Conservation (phyloP, 2,888 invertebrate genomes). For the Hirtodrosophila alboralis region DNA sequence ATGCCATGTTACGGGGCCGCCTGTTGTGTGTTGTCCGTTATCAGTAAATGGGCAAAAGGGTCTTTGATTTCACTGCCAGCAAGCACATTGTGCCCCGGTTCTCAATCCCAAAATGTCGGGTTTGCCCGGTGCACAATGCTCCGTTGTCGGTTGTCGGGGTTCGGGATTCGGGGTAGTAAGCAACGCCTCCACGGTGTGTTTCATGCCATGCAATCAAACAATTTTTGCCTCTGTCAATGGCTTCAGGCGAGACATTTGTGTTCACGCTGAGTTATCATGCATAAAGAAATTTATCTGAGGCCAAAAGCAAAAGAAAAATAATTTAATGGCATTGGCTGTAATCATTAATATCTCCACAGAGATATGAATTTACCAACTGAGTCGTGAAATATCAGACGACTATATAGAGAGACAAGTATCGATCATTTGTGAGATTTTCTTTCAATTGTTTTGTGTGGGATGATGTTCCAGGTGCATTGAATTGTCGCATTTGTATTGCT, state of each 20-base stretch:
- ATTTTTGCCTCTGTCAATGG: constrained; percentile 20
- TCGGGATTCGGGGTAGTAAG: constrained; percentile 35
- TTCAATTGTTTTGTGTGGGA: constrained; percentile 27
- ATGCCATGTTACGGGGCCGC: constrained; percentile 63
- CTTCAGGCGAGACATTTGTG: constrained; percentile 35
- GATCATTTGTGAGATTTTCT: constrained; percentile 40
- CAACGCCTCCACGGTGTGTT: constrained; percentile 62
- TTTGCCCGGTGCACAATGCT: background rate
- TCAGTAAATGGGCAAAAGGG: constrained; percentile 71
- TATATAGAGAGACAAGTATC: constrained; percentile 29
- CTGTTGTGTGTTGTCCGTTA: constrained; percentile 56
- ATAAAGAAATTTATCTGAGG: constrained; percentile 51
- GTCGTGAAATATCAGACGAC: constrained; percentile 8
- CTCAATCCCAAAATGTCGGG: constrained; percentile 1
- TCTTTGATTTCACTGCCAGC: constrained; percentile 61
- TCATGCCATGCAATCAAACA: constrained; percentile 51
- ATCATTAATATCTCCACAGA: constrained; percentile 77
- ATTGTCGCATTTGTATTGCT: constrained; percentile 8
- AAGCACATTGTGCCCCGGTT: constrained; percentile 50
- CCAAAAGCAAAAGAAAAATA: constrained; percentile 58
- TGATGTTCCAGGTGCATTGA: constrained; percentile 44
- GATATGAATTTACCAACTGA: constrained; percentile 33
- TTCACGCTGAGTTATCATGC: constrained; percentile 73
- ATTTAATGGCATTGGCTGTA: constrained; percentile 73
- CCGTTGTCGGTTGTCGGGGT: background rate